These are phyloP conservation scores for Atlantisia rogersi DNA, from an alignment of 2,113 vertebrate species.

Conservation along the genomic window DNA sequence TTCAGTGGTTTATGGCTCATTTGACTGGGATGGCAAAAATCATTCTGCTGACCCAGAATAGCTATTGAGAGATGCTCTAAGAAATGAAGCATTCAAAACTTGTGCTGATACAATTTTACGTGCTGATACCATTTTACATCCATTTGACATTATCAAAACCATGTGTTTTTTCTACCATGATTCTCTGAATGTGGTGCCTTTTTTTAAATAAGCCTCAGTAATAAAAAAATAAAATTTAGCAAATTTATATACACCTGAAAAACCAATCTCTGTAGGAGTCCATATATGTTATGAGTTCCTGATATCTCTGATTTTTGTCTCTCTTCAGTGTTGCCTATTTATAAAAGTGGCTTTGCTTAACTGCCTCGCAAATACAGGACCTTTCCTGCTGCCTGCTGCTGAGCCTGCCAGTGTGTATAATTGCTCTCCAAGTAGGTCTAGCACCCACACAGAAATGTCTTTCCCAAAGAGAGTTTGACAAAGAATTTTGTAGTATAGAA, in stretches of 20 bases:
- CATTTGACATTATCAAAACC: neutral
- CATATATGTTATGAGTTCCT: neutral
- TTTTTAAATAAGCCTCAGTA: neutral
- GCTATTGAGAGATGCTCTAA: neutral
- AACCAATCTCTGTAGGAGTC: rapidly evolving
- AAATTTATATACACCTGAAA: neutral
- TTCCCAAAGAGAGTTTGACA: neutral
- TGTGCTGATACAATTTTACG: neutral
- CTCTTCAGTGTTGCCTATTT: neutral
- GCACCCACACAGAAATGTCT: neutral
- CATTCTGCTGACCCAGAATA: neutral
- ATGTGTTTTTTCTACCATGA: neutral
- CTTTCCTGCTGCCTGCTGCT: neutral
- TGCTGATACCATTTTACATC: neutral
- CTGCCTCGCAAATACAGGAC: neutral
- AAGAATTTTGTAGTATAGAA: neutral
- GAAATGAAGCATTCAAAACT: neutral
- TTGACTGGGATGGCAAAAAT: conserved; percentile 22
- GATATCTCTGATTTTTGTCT: neutral
- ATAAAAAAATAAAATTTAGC: neutral
- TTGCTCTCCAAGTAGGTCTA: neutral
- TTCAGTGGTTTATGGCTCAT: conserved; percentile 16
- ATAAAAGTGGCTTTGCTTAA: neutral
- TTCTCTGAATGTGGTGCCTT: neutral
- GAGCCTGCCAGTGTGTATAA: neutral